Base-by-base conservation (phyloP, 2,113 vertebrate species). In the Actenoides hombroni region DNA sequence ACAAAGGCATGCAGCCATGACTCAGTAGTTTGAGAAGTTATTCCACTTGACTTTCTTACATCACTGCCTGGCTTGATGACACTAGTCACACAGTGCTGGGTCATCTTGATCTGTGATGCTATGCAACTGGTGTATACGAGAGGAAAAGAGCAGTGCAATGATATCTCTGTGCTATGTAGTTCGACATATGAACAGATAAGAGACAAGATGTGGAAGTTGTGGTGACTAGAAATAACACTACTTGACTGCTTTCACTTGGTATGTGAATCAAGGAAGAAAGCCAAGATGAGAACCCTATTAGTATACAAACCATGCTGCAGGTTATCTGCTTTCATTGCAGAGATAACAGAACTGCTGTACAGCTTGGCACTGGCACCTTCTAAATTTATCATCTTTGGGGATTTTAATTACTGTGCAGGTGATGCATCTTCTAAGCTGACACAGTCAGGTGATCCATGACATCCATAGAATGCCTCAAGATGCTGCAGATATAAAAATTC, bases 351-450 rank as follows among this genome's bases (percentile, higher is more conserved):
- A 60, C 74, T 89, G 51, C 60, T 89, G 11, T 56, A 42, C 8
- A 40, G 35, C 35, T 90, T 95, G 67, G 63, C 76, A 65, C 26
- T 79, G 33, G 11, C 8, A 31, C 40, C 23, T 89, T 76, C 48
- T 91, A 84, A 63, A 89, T 92, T 81, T 81, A 60, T 86, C 19
- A 37, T 92, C 83, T 77, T 88, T 16, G 17, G 23, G 42, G 49
- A 63, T 93, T 83, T 86, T 93, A 93, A 88, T 91, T 96, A 88
- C 46, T 64, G 7, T 94, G 76, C 64, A 74, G 39, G 33, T 92
- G 49, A 69, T 75, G 37, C 39, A 54, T 83, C 42, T 86, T 31
- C 28, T 70, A 70, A 75, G 19, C 51, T 65, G 78, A 54, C 16
- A 39, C 8, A 64, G n/a, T 79, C 78, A 54, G 74, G 63, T 95